Evolutionary conservation across 2,888 invertebrate species (phyloP).

Genomic region (Lasioglossum oenotherae): DNA sequence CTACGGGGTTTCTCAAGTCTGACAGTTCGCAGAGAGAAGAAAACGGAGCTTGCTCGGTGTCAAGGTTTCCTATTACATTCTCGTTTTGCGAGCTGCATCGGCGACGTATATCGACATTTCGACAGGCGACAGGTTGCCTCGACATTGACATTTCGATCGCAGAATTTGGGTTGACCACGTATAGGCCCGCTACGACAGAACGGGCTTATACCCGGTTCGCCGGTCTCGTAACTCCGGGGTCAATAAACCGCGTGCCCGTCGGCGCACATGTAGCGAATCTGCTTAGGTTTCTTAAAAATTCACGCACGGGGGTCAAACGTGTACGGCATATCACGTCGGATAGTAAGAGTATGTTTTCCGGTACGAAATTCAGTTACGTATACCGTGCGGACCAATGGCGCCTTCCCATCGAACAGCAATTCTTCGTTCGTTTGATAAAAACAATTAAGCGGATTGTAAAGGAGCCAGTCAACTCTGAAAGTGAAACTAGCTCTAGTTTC

Average conservation of each 20-base stretch:
- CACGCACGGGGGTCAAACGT: constrained; percentile 75
- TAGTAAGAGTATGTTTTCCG: constrained; percentile 39
- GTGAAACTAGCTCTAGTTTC: not conserved
- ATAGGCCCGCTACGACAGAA: not conserved
- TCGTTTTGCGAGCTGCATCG: not conserved
- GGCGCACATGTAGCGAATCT: constrained; percentile 41
- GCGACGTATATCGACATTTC: not conserved
- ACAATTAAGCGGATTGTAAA: not conserved
- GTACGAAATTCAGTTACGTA: constrained; percentile 31
- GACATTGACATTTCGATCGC: constrained; percentile 59
- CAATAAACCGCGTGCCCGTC: constrained; percentile 51
- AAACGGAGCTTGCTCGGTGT: not conserved
- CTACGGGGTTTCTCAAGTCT: not conserved
- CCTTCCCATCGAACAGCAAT: not conserved
- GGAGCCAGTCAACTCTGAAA: not conserved
- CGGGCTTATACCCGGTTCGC: constrained; percentile 35
- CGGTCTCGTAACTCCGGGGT: constrained; percentile 51
- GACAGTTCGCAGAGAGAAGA: not conserved
- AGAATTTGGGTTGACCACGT: constrained; percentile 53
- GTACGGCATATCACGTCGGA: constrained; percentile 65
- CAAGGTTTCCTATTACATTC: constrained; percentile 22
- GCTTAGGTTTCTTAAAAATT: constrained; percentile 70
- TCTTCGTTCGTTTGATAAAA: not conserved
- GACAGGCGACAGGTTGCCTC: constrained; percentile 23
- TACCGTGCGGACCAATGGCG: constrained; percentile 13